Percentiles rank a stretch among this genome's conserved stretches.
Conservation (phyloP, 2,113 vertebrate species). For the Trichomycterus rosablanca region DNA sequence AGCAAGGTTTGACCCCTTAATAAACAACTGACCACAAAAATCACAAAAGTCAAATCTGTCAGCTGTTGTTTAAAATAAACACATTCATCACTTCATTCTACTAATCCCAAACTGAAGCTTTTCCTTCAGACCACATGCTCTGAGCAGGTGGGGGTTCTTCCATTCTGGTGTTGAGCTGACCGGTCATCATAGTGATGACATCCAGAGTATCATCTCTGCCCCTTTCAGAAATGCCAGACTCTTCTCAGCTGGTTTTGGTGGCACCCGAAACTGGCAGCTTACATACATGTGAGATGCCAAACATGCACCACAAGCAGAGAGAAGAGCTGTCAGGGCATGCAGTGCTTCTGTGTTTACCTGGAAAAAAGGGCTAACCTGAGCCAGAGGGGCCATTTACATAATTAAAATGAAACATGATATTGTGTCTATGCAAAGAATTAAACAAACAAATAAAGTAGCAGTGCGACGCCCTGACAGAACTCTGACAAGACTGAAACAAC, state of each 20-base stretch:
- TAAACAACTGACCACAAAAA: too few relatives aligned
- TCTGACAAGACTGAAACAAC: too few relatives aligned
- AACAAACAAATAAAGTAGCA: background rate
- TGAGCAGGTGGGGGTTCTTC: background rate
- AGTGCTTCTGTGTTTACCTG: background rate
- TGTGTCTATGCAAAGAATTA: background rate
- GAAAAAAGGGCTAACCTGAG: background rate
- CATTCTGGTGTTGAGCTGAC: background rate
- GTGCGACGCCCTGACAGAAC: background rate
- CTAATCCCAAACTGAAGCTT: background rate
- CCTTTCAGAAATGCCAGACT: background rate
- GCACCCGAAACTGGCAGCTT: constrained; percentile 5
- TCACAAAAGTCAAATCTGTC: too few relatives aligned
- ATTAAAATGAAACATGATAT: background rate
- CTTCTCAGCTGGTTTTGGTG: constrained; percentile 3
- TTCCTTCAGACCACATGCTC: background rate
- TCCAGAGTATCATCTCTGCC: background rate
- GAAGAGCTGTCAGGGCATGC: constrained; percentile 16
- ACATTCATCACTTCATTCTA: background rate
- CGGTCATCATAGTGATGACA: background rate
- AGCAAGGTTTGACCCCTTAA: too few relatives aligned
- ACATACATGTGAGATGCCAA: background rate
- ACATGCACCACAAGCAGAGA: background rate
- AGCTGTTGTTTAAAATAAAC: too few relatives aligned
- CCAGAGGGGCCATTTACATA: background rate